phyloP scores from a whole-genome alignment of 2,888 invertebrate species.

The Omphaloscelis lunosa region DNA sequence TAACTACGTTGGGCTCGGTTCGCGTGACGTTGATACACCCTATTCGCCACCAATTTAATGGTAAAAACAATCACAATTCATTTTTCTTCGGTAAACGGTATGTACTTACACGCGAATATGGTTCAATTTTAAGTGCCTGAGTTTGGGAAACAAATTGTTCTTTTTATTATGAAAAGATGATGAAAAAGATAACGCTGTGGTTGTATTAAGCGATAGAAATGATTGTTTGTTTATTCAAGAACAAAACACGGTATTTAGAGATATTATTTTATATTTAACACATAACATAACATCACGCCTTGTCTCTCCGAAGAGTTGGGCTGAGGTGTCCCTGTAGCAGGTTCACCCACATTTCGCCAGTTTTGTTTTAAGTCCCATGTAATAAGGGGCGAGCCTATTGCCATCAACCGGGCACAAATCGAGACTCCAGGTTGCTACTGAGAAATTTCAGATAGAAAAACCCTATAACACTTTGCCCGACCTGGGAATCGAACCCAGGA shows the following conservation, averaged over 20 bases:
- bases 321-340: no score
- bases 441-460: no score
- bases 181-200: neutral
- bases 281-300: no score
- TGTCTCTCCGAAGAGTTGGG: no score
- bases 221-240: neutral
- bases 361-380: no score
- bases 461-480: no score
- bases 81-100: slow-evolving; percentile 63
- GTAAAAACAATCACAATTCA: slow-evolving; percentile 76
- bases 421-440: no score
- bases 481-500: no score
- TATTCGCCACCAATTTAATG: slow-evolving; percentile 78
- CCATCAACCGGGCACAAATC: no score
- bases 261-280: neutral
- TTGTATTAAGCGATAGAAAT: neutral
- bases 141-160: slow-evolving; percentile 21
- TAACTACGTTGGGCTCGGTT: slow-evolving; percentile 79
- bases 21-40: slow-evolving; percentile 79
- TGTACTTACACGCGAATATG: slow-evolving; percentile 45
- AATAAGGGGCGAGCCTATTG: no score
- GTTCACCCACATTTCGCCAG: no score
- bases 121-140: slow-evolving; percentile 25
- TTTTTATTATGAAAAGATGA: slow-evolving; percentile 7
- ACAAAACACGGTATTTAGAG: neutral